phyloP scores from a whole-genome alignment of 2,888 invertebrate species.

The Lithophane leautieri region DNA sequence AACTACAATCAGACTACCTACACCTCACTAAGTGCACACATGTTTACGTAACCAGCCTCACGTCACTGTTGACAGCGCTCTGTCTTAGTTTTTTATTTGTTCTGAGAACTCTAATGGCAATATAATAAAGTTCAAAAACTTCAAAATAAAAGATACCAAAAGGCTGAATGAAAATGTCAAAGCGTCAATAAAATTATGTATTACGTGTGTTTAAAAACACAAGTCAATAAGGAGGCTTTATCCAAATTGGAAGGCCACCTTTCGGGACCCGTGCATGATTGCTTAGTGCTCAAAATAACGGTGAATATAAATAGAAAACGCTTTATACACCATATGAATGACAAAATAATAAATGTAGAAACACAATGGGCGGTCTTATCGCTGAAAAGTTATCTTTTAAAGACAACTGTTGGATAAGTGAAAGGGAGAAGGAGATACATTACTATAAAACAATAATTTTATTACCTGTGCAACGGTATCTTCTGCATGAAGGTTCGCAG shows the following conservation, averaged over 20 bases:
- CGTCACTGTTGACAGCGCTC: too few species aligned
- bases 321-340: neutral
- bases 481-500: slow-evolving; percentile 63
- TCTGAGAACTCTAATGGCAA: neutral
- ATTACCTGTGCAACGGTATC: slow-evolving; percentile 73
- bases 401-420: neutral
- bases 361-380: neutral
- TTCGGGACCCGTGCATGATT: neutral
- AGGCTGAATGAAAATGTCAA: too few species aligned
- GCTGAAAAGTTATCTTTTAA: neutral
- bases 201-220: neutral
- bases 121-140: neutral
- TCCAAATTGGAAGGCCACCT: neutral
- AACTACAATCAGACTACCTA: too few species aligned
- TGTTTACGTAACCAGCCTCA: too few species aligned
- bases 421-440: neutral
- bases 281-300: too few species aligned
- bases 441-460: neutral
- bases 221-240: neutral
- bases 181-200: too few species aligned
- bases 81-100: too few species aligned
- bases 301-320: neutral
- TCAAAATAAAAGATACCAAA: too few species aligned
- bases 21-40: too few species aligned
- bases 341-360: neutral